A percentile compares a stretch with the other conserved stretches of the same genome.
Evolutionary conservation across 2,113 vertebrate species (phyloP).

Genomic region (Cyrtonyx montezumae): DNA sequence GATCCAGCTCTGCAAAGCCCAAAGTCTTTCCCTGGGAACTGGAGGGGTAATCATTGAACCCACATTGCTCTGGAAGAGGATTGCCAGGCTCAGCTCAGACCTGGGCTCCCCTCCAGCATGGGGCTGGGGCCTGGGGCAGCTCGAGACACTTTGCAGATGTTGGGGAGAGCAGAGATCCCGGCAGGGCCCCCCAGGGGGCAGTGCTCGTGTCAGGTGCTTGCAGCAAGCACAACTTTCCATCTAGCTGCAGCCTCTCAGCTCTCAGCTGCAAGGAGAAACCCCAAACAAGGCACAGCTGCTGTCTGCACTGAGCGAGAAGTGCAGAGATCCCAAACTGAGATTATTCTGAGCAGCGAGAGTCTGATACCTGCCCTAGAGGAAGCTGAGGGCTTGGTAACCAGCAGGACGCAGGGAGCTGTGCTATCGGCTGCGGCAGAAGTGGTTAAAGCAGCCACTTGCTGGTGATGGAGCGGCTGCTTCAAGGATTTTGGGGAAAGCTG

Average conservation of each 20-base stretch:
- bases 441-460: not conserved
- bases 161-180: not conserved
- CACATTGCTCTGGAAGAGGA: not conserved
- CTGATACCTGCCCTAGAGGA: not conserved
- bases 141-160: not conserved
- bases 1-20: not conserved
- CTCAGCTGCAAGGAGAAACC: not conserved
- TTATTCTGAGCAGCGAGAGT: not conserved
- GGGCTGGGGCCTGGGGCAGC: not conserved
- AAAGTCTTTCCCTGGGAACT: not conserved
- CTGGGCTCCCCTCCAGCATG: no score
- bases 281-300: not conserved
- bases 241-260: not conserved
- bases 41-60: not conserved
- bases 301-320: not conserved
- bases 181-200: not conserved
- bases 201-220: conserved; percentile 43
- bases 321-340: not conserved
- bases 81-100: not conserved
- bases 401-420: not conserved
- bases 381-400: conserved; percentile 1
- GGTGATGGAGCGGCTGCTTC: not conserved
- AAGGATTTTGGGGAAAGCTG: not conserved
- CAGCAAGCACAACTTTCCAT: not conserved
- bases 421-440: not conserved